These are phyloP conservation scores for Eublepharis macularius DNA, from an alignment of 2,113 vertebrate species.

Conservation along the genomic window DNA sequence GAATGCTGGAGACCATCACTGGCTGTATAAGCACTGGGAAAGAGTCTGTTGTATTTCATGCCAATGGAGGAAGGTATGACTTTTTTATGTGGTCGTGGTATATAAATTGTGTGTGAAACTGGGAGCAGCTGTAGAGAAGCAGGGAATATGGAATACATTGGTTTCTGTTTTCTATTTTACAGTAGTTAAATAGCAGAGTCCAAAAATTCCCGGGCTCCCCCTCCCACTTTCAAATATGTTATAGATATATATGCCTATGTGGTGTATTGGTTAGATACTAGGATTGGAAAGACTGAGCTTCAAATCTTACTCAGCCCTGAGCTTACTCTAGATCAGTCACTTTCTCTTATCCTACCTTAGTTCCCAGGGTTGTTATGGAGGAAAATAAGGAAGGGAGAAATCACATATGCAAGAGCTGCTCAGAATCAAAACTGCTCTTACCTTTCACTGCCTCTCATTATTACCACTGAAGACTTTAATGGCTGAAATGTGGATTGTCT, in stretches of 20 bases:
- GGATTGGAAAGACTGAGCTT: too few species aligned
- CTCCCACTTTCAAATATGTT: neutral
- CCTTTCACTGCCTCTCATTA: too few species aligned
- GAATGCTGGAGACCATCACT: constrained; percentile 91
- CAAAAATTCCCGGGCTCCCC: neutral
- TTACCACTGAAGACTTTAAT: too few species aligned
- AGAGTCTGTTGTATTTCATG: constrained; percentile 97
- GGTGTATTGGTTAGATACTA: too few species aligned
- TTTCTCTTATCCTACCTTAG: too few species aligned
- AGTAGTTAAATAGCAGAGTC: neutral
- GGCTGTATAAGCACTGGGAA: constrained; percentile 98
- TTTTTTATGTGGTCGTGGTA: neutral
- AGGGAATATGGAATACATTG: neutral
- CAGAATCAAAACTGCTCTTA: too few species aligned
- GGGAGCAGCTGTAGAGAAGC: neutral
- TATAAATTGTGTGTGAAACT: neutral
- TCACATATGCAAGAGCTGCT: too few species aligned
- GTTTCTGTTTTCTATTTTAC: neutral
- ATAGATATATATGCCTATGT: neutral
- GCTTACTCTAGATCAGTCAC: too few species aligned
- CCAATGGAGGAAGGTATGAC: constrained; percentile 89
- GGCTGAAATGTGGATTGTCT: too few species aligned
- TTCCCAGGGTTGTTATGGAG: too few species aligned
- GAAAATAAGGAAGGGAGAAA: too few species aligned
- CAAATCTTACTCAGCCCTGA: too few species aligned